Conservation (phyloP, 2,888 invertebrate genomes). For the Melanostoma mellinum region DNA sequence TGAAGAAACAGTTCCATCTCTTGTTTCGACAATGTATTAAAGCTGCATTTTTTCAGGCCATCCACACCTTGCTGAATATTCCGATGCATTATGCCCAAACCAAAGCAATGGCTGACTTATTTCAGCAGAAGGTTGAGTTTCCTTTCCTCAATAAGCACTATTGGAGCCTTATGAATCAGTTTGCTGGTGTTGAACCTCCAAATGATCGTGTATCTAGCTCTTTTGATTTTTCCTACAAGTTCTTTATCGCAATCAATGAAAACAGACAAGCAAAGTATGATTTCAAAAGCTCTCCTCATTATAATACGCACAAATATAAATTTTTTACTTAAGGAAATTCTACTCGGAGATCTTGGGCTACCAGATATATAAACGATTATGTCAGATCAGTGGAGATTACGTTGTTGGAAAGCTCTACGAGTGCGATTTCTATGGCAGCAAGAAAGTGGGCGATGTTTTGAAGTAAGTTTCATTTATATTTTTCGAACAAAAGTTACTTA, state of each 20-base stretch:
- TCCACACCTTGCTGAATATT: slow-evolving; percentile 31
- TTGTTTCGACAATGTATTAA: too few species aligned
- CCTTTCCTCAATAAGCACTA: slow-evolving; percentile 86
- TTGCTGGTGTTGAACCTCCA: slow-evolving; percentile 87
- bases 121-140: slow-evolving; percentile 84
- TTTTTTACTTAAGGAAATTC: slow-evolving; percentile 84
- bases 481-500: too few species aligned
- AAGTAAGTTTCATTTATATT: slow-evolving; percentile 76
- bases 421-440: slow-evolving; percentile 92
- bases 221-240: not conserved
- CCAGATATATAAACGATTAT: slow-evolving; percentile 89
- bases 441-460: slow-evolving; percentile 88
- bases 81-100: slow-evolving; percentile 86
- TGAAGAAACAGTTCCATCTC: not conserved
- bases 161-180: slow-evolving; percentile 85
- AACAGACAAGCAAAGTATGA: too few species aligned
- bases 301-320: too few species aligned
- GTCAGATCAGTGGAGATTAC: slow-evolving; percentile 88
- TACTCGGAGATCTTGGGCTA: slow-evolving; percentile 91
- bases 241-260: too few species aligned
- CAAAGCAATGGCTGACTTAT: slow-evolving; percentile 87
- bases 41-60: slow-evolving; percentile 4
- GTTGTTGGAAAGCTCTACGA: slow-evolving; percentile 77
- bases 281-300: too few species aligned
- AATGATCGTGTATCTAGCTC: slow-evolving; percentile 80